These are phyloP conservation scores for Lagopus leucura DNA, from an alignment of 2,113 vertebrate genomes.

Conservation along the genomic window DNA sequence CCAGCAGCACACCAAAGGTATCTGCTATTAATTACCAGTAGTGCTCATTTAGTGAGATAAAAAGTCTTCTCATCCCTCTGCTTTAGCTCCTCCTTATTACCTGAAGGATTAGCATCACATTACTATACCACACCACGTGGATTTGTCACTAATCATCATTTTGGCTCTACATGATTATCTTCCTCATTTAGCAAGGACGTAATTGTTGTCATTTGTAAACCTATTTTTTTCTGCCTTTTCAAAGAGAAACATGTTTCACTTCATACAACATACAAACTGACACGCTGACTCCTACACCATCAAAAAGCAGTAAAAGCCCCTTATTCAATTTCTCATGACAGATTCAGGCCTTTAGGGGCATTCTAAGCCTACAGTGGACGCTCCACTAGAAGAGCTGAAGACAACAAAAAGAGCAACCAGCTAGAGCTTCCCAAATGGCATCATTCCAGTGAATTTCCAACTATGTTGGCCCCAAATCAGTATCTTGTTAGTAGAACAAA, in stretches of 20 bases:
- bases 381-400: not conserved
- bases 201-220: slow-evolving; percentile 9
- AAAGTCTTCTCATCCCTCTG: not conserved
- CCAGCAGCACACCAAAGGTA: not conserved
- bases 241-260: not conserved
- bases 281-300: not conserved
- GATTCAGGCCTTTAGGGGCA: not conserved
- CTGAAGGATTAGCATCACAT: not conserved
- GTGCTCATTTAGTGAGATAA: not conserved
- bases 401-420: not conserved
- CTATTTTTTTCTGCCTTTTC: not conserved
- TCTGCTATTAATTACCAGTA: not conserved
- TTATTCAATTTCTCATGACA: not conserved
- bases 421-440: not conserved
- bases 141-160: not conserved
- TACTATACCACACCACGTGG: not conserved
- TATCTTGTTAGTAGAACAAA: not conserved
- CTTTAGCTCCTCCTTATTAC: not conserved
- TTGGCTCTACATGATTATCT: not conserved
- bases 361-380: not conserved
- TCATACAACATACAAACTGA: not conserved
- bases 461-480: not conserved
- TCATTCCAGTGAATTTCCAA: not conserved
- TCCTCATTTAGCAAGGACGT: slow-evolving; percentile 53
- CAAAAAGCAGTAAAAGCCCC: slow-evolving; percentile 18